These are phyloP conservation scores for Battus philenor DNA, from an alignment of 1,140 invertebrate genomes.

Conservation along the genomic window DNA sequence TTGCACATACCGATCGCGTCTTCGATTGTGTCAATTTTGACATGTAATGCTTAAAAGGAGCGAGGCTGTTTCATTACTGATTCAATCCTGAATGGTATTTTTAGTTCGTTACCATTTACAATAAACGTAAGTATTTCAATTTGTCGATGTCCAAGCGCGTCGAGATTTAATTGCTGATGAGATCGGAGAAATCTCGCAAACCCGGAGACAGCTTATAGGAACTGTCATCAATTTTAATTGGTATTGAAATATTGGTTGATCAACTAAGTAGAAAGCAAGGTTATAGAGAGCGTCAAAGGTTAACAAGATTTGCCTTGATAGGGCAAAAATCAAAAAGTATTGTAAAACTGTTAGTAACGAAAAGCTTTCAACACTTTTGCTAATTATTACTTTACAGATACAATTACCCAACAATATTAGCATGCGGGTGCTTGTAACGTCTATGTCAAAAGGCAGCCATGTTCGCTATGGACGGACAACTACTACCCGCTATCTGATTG, in stretches of 20 bases:
- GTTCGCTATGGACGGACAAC: slow-evolving; percentile 44
- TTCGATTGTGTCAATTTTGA: slow-evolving; percentile 57
- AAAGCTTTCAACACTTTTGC: slow-evolving; percentile 48
- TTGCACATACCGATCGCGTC: slow-evolving; percentile 30
- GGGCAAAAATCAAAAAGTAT: no score
- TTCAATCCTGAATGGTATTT: slow-evolving; percentile 18
- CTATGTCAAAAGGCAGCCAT: slow-evolving; percentile 36
- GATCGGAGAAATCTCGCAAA: slow-evolving; percentile 18
- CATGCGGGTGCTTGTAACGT: slow-evolving; percentile 19
- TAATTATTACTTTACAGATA: slow-evolving; percentile 48
- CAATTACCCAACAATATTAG: slow-evolving; percentile 3
- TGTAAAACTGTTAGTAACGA: no score
- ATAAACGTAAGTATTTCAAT: slow-evolving; percentile 13
- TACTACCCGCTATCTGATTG: slow-evolving; percentile 54
- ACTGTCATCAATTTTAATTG: slow-evolving; percentile 44
- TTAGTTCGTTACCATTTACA: slow-evolving; percentile 18
- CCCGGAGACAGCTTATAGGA: slow-evolving; percentile 21
- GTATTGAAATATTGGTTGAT: slow-evolving; percentile 45
- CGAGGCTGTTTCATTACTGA: slow-evolving; percentile 30
- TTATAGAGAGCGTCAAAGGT: slow-evolving; percentile 66
- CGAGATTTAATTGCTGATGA: slow-evolving; percentile 13
- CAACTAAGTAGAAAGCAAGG: slow-evolving; percentile 65
- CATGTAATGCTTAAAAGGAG: slow-evolving; percentile 40
- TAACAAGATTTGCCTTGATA: no score
- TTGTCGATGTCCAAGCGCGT: slow-evolving; percentile 4